Base-by-base conservation (phyloP, 2,113 vertebrate species). In the Electrona antarctica region DNA sequence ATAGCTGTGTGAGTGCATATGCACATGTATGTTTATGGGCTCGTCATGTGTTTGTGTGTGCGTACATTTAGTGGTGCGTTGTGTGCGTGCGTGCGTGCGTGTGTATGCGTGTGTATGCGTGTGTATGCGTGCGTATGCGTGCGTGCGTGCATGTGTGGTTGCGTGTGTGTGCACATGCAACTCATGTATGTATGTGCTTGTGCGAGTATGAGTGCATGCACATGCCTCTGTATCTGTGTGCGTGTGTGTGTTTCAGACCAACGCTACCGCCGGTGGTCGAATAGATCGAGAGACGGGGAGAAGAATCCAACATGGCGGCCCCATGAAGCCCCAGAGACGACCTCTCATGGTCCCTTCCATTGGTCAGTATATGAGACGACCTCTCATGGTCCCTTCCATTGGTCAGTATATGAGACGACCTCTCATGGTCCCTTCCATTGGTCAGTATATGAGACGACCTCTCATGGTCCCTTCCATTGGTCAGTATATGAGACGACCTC, bases 281-380 rank as follows among this genome's bases (percentile, higher is more conserved):
- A 74, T 7, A 48, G 94, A 96, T 72, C 94, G 90, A 5, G 90
- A 94, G 0, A 15, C 73, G 0, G 91, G 92, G n/a, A 90, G 94
- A 70, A 92, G 95, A 86, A 76, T 85, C 45, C 76, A 93, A 64
- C 95, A 92, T 0, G 79, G 94, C 10, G 82, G 92, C 4, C 50
- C 91, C 1, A 21, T 21, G 21, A 93, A 92, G 57, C 92, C 94
- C 54, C 95, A 92, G 76, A 93, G 95, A 87, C 92, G 93, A 75
- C 94, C 95, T 10, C 77, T 93, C 68, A 84, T 88, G 88, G 95
- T 95, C 78, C 95, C 95, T 2, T 92, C 96, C 72, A 95, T 96
- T 72, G 98, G 98, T 99, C 73, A 98, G 98, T 98, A 89, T 7
- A 6, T 46, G 55, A 47, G 52, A 41, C 54, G 46, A 15, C 54